A percentile compares a stretch with the other conserved stretches of the same genome.
Evolutionary conservation across 1,140 invertebrate genomes (phyloP).

Genomic region (Meteorus sp.): DNA sequence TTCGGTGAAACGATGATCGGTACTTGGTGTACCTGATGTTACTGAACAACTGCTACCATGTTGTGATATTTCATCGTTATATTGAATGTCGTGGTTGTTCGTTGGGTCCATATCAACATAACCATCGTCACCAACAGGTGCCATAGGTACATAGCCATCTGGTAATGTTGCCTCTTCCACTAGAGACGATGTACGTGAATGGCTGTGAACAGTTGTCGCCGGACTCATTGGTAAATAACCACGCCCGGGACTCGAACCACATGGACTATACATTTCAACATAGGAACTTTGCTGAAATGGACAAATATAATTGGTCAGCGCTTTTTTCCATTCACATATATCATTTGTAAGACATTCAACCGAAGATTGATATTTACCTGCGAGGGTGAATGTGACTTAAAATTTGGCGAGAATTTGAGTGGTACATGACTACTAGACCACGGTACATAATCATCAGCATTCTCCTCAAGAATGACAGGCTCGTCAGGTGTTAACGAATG

Average conservation of each 20-base stretch:
- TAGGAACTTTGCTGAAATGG: constrained; percentile 56
- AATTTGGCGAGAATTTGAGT: constrained; percentile 58
- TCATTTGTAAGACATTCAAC: no score
- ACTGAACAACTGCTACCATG: constrained; percentile 69
- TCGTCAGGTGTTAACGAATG: constrained; percentile 69
- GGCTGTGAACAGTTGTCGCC: constrained; percentile 33
- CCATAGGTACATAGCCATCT: constrained; percentile 70
- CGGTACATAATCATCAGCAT: constrained; percentile 60
- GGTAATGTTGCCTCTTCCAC: constrained; percentile 47
- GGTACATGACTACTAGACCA: constrained; percentile 51
- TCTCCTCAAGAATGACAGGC: constrained; percentile 67
- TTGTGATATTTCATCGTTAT: constrained; percentile 61
- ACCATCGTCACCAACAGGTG: constrained; percentile 60
- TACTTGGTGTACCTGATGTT: constrained; percentile 72
- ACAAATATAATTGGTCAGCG: no score
- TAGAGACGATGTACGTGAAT: constrained; percentile 51
- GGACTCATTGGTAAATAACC: constrained; percentile 12
- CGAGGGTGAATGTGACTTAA: constrained; percentile 60
- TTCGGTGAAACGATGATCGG: constrained; percentile 65
- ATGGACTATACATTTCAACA: constrained; percentile 64
- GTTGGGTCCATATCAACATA: constrained; percentile 70
- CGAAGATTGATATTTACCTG: constrained; percentile 55
- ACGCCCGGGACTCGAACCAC: constrained; percentile 54
- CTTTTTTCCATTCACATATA: no score
- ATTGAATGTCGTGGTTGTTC: constrained; percentile 49